A percentile compares a stretch with the other conserved stretches of the same genome.
These are phyloP conservation scores for Troides oblongomaculatus DNA, from an alignment of 2,888 invertebrate species.

Conservation along the genomic window DNA sequence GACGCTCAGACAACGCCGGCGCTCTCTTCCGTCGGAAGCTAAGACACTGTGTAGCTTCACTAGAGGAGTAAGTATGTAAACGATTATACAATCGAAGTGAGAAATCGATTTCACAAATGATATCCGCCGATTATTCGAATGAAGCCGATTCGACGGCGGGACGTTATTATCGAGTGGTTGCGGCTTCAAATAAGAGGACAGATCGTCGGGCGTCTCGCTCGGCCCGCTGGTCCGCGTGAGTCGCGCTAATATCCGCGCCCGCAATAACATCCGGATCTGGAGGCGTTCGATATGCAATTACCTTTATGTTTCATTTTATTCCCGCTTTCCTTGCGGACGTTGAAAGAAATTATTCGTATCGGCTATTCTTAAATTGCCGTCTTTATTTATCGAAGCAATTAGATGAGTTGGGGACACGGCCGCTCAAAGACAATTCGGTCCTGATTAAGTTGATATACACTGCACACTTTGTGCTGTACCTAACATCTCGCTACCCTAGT, in stretches of 20 bases:
- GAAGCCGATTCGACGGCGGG: conserved; percentile 30
- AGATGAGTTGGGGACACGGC: too few relatives aligned
- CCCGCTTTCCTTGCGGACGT: neutral
- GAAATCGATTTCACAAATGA: conserved; percentile 29
- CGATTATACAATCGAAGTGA: conserved; percentile 4
- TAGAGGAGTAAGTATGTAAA: conserved; percentile 2
- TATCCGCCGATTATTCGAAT: conserved; percentile 30
- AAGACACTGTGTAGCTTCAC: too few relatives aligned
- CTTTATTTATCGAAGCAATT: too few relatives aligned
- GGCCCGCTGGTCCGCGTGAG: conserved; percentile 47
- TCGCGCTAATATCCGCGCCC: conserved; percentile 41
- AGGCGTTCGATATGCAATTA: conserved; percentile 35
- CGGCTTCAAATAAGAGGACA: conserved; percentile 48
- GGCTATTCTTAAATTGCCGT: neutral
- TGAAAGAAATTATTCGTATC: neutral
- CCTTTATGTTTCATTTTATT: conserved; percentile 2
- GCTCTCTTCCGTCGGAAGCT: too few relatives aligned
- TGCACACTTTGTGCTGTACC: too few relatives aligned
- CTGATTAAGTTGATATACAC: too few relatives aligned
- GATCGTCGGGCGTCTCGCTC: conserved; percentile 44
- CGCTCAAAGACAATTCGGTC: too few relatives aligned
- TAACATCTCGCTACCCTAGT: too few relatives aligned
- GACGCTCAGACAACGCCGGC: too few relatives aligned
- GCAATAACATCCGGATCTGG: conserved; percentile 32
- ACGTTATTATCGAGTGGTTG: conserved; percentile 36